These are phyloP conservation scores for Perdix hodgsoniae DNA, from an alignment of 2,797 vertebrate species.

Conservation along the genomic window DNA sequence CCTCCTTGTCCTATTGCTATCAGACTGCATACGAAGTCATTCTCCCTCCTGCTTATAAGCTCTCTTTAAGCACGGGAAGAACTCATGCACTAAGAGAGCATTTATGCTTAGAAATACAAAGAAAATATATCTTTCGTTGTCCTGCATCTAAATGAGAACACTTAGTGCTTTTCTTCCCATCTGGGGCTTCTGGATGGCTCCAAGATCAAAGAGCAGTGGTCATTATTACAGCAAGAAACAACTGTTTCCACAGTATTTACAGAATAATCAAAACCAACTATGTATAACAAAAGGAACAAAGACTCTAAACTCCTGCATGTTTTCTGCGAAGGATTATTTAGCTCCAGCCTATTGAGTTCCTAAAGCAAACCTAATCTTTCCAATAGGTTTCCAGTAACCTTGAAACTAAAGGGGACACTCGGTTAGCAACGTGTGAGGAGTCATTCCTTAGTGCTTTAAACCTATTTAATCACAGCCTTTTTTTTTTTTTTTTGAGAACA, in stretches of 20 bases:
- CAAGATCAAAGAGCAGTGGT: constrained; percentile 13
- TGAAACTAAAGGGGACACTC: neutral
- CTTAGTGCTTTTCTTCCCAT: neutral
- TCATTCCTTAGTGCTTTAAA: neutral
- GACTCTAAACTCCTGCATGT: neutral
- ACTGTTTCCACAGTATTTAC: neutral
- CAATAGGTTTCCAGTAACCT: neutral
- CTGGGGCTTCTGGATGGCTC: neutral
- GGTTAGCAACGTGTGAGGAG: neutral
- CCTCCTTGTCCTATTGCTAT: neutral
- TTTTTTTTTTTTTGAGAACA: neutral
- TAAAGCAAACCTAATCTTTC: neutral
- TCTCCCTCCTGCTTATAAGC: neutral
- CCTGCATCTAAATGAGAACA: neutral
- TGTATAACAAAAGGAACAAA: neutral
- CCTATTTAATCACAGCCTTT: neutral
- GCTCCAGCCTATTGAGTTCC: neutral
- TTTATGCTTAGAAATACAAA: neutral
- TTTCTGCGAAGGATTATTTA: neutral
- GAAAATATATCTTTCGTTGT: neutral
- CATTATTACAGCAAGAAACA: neutral
- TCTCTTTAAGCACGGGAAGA: neutral
- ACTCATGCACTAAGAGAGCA: neutral
- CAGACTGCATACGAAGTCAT: neutral
- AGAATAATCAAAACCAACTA: neutral